Evolutionary conservation across 2,888 invertebrate genomes (phyloP).

Genomic region (Bruchidius siliquastri): DNA sequence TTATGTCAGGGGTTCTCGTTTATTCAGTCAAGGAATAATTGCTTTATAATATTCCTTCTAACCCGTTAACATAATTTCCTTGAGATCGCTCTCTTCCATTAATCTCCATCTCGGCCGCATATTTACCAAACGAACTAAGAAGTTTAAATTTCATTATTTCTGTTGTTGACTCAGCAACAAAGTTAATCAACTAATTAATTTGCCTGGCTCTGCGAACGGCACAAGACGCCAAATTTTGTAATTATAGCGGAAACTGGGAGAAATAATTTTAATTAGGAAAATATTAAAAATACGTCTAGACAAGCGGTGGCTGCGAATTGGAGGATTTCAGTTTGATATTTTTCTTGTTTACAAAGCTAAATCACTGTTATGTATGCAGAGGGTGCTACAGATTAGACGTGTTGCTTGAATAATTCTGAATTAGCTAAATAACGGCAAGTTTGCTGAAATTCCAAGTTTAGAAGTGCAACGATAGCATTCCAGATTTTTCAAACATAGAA

Average conservation of each 20-base stretch:
- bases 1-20: neutral
- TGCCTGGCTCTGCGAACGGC: neutral
- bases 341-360: neutral
- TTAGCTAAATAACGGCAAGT: too few species aligned
- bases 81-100: neutral
- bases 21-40: neutral
- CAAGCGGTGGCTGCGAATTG: neutral
- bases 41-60: neutral
- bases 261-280: neutral
- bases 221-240: neutral
- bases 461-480: too few species aligned
- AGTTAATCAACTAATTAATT: slow-evolving; percentile 2
- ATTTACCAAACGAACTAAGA: slow-evolving; percentile 7
- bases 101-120: neutral
- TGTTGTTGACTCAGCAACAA: slow-evolving; percentile 7
- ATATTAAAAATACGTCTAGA: neutral
- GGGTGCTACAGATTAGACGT: too few species aligned
- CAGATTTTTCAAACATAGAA: too few species aligned
- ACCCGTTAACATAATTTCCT: neutral
- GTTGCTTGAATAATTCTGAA: too few species aligned
- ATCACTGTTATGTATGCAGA: neutral
- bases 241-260: neutral
- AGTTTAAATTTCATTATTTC: slow-evolving; percentile 12
- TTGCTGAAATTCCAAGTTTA: too few species aligned
- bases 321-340: neutral